Evolutionary conservation across 2,113 vertebrate species (phyloP), one percentile per base, ranked within the genome.

Genomic region (Microtus richardsoni): DNA sequence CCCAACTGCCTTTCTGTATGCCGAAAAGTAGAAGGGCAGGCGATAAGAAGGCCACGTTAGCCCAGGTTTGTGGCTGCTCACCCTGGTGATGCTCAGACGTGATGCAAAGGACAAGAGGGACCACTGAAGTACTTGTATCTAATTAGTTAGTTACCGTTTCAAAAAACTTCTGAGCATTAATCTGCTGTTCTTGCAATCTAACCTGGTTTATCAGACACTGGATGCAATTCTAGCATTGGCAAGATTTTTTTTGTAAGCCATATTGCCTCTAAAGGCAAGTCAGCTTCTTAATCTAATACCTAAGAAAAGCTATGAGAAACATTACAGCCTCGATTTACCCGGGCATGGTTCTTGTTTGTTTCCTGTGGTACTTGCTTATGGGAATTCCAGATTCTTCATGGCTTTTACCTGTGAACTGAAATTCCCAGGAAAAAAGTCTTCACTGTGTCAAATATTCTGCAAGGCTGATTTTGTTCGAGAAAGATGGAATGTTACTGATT

Each of bases 191-290:
- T 78, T 36, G 64, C 54, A 41, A 22, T 22, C 39, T 41, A 44
- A 71, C 5, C 19, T 62, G 14, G 19, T 70, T 80, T 85, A 75
- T 75, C 39, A 75, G 91, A 75, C 39, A 39, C 75, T 21, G 26
- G 77, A 16, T 80, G 26, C 13, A 95, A 39, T 64, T 64, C 62
- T 75, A 70, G 39, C 68, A 60, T 84, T 93, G 78, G 62, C 68
- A 91, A 96, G 16, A 58, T 26, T 22, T 91, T 22, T 91, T 89
- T 93, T 39, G 36, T 95, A 68, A 92, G 64, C 1, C 49, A 22
- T 28, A 83, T 60, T 88, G 41, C 26, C 74, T 77, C 62, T n/a
- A 4, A 74, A 49, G 11, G 11, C 49, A 49, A 49, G 49, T 49
- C 49, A 49, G 49, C 49, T 49, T 13, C 11, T 79, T 79, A 86